Percentiles rank a stretch among this genome's conserved stretches.
Conservation (phyloP, 2,888 invertebrate species). For the Papilio demoleus region DNA sequence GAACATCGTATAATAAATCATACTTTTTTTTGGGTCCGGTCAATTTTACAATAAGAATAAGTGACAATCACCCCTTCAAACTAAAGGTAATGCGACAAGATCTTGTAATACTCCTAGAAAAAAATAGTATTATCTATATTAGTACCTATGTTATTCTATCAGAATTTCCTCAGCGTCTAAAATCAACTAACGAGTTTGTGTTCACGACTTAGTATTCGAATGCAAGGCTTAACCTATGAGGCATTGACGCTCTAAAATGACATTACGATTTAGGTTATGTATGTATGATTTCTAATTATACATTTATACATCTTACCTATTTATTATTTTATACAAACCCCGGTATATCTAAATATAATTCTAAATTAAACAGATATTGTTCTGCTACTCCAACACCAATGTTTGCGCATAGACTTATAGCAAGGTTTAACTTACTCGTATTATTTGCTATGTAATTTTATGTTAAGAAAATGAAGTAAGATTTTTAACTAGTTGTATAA, state of each 20-base stretch:
- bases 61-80: not conserved
- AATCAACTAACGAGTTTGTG: not conserved
- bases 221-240: not conserved
- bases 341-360: not conserved
- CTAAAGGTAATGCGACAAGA: no score
- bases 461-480: not conserved
- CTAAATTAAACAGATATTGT: slow-evolving; percentile 12
- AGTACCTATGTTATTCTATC: no score
- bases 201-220: not conserved
- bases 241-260: not conserved
- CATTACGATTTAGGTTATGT: not conserved
- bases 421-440: slow-evolving; percentile 1
- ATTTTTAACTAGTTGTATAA: not conserved
- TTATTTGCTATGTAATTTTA: not conserved
- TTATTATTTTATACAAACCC: not conserved
- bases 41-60: not conserved
- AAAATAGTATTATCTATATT: no score
- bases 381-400: slow-evolving; percentile 1
- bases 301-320: not conserved
- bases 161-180: no score
- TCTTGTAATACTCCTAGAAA: no score
- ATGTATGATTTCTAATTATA: no score
- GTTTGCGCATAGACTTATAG: slow-evolving; percentile 8
- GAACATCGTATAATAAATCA: not conserved
- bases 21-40: not conserved